These are phyloP conservation scores for Denticeps clupeoides DNA, from an alignment of 2,797 vertebrate species.

Conservation along the genomic window DNA sequence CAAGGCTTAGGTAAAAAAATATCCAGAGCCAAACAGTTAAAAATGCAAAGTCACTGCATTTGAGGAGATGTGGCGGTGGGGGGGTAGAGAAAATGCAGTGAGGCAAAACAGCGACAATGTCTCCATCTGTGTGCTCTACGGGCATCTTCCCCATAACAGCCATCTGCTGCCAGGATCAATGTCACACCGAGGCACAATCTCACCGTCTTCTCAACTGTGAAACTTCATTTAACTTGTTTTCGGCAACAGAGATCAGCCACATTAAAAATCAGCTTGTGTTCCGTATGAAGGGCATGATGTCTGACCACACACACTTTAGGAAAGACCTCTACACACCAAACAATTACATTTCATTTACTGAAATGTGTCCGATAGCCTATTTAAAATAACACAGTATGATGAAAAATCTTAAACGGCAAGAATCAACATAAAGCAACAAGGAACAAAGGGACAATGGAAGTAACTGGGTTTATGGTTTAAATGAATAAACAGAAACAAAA, in stretches of 20 bases:
- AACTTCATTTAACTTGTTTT: not conserved
- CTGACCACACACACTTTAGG: no score
- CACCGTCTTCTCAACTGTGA: not conserved
- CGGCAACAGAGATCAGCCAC: not conserved
- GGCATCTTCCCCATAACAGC: constrained; percentile 13
- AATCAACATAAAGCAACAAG: not conserved
- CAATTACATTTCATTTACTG: no score
- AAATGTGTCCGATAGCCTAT: no score
- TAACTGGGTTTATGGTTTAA: constrained; percentile 3
- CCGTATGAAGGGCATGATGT: no score
- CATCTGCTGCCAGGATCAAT: constrained; percentile 24
- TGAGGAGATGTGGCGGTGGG: not conserved
- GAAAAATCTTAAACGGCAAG: no score
- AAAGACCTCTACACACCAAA: no score
- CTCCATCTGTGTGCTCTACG: constrained; percentile 58
- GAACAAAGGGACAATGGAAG: not conserved
- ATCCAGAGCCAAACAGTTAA: no score
- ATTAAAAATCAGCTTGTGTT: not conserved
- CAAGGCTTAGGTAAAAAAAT: no score
- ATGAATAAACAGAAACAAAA: constrained; percentile 33
- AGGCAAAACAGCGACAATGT: constrained; percentile 37
- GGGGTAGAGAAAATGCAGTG: constrained; percentile 31
- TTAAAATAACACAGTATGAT: constrained; percentile 2
- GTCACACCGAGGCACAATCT: constrained; percentile 1
- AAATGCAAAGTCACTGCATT: constrained; percentile 12